Evolutionary conservation across 2,888 invertebrate species (phyloP).

Genomic region (Lochmaea crataegi): DNA sequence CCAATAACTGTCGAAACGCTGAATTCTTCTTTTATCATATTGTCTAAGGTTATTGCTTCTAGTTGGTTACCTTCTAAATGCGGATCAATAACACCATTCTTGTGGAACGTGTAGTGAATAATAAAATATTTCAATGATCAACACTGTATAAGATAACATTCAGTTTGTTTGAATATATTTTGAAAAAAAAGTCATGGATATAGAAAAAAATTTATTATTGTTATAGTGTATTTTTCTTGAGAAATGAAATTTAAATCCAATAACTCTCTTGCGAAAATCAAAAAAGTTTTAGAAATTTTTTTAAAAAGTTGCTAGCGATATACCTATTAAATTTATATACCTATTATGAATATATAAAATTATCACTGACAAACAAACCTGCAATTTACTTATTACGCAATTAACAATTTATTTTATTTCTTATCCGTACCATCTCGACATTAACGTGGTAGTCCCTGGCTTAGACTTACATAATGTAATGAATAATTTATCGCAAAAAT

Average conservation of each 20-base stretch:
- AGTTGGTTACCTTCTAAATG: conserved; percentile 7
- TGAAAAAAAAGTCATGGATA: no score
- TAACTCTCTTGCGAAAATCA: no score
- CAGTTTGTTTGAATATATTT: no score
- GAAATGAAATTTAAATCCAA: neutral
- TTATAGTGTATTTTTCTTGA: no score
- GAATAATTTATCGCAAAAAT: conserved; percentile 13
- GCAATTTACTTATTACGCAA: no score
- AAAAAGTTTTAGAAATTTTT: no score
- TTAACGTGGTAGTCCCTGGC: neutral
- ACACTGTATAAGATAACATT: no score
- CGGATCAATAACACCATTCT: conserved; percentile 15
- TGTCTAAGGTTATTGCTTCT: conserved; percentile 15
- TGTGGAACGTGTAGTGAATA: neutral
- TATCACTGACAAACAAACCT: neutral
- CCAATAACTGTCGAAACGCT: no score
- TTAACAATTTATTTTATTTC: neutral
- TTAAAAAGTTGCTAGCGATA: no score
- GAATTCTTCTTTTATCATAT: neutral
- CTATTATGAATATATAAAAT: no score
- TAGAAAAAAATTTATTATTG: no score
- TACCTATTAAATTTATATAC: no score
- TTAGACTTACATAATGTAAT: conserved; percentile 5
- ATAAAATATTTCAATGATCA: neutral
- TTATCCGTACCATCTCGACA: conserved; percentile 8